A percentile compares a stretch with the other conserved stretches of the same genome.
Conservation (phyloP, 2,797 vertebrate species). For the Scyliorhinus canicula region DNA sequence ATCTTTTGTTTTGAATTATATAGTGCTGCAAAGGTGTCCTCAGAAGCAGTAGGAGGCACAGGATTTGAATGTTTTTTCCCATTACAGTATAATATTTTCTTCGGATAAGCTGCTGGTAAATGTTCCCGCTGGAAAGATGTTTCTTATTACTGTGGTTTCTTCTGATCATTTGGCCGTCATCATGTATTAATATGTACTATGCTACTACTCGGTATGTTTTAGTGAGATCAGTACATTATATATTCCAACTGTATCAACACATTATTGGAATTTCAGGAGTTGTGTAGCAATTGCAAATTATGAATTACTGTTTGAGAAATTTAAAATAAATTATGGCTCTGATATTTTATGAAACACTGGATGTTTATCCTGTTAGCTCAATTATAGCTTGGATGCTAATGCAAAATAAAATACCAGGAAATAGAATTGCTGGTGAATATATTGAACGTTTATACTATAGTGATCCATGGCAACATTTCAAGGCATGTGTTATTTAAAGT, state of each 20-base stretch:
- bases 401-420: background rate
- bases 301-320: background rate
- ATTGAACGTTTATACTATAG: background rate
- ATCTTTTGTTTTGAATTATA: background rate
- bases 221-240: background rate
- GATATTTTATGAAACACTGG: background rate
- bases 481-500: background rate
- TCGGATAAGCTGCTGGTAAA: background rate
- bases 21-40: background rate
- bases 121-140: background rate
- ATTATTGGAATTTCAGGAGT: too few relatives aligned
- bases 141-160: background rate
- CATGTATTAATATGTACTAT: background rate
- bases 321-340: background rate
- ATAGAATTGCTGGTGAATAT: background rate
- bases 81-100: background rate
- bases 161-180: background rate
- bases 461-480: background rate
- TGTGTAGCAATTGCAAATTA: background rate
- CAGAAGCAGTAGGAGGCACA: background rate
- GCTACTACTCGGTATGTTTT: background rate
- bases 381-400: background rate
- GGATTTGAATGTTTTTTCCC: background rate
- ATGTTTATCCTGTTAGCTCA: background rate
- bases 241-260: background rate